These are phyloP conservation scores for Platyscapa corneri DNA, from an alignment of 1,140 invertebrate species.

Conservation along the genomic window DNA sequence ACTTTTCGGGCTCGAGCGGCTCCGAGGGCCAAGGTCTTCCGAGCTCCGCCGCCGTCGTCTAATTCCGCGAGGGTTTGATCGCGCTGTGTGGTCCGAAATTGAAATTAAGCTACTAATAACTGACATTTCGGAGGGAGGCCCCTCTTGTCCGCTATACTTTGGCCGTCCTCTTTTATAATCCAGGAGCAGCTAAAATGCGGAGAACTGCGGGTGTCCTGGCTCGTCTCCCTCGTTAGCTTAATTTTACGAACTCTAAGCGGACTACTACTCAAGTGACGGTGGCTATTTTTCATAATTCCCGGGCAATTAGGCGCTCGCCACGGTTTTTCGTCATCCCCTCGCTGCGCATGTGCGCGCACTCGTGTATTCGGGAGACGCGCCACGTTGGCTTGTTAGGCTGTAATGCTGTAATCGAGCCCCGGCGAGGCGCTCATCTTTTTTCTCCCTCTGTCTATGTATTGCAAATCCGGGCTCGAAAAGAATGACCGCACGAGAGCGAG, in stretches of 20 bases:
- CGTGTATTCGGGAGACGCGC: not conserved
- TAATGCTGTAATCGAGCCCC: constrained; percentile 27
- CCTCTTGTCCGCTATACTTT: not conserved
- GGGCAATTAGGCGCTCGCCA: constrained; percentile 54
- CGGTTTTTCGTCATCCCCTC: constrained; percentile 4
- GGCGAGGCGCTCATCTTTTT: not conserved
- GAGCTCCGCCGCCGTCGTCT: not conserved
- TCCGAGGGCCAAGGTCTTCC: not conserved
- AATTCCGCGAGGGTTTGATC: not conserved
- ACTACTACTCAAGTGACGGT: constrained; percentile 9
- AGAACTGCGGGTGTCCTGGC: not conserved
- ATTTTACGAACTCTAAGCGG: constrained; percentile 63
- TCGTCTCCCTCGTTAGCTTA: constrained; percentile 62
- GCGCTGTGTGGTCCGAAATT: constrained; percentile 58
- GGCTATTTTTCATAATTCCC: constrained; percentile 63
- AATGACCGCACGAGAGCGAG: not conserved
- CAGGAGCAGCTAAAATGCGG: not conserved
- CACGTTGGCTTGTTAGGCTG: not conserved
- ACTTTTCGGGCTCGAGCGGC: constrained; percentile 26
- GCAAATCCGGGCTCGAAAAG: not conserved
- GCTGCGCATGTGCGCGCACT: constrained; percentile 6
- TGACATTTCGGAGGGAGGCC: constrained; percentile 50
- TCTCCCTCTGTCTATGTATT: not conserved
- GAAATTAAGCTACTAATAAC: constrained; percentile 63
- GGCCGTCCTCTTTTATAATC: constrained; percentile 23